phyloP scores from a whole-genome alignment of 1,140 invertebrate species.

The Orius laevigatus region DNA sequence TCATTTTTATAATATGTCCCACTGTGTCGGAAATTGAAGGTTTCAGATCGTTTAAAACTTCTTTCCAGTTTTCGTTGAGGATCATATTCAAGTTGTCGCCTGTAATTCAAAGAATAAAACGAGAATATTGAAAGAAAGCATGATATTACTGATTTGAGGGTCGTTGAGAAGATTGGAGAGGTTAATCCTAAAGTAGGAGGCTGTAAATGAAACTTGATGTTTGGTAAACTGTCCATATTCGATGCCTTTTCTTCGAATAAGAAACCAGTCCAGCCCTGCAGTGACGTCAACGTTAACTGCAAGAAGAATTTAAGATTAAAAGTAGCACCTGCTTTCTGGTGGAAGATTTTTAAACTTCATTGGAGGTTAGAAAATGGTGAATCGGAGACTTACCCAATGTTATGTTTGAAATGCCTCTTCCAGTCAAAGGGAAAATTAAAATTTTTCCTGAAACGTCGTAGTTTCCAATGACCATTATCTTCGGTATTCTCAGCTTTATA shows the following conservation, averaged over 20 bases:
- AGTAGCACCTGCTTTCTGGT: no score
- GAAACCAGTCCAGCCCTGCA: conserved; percentile 9
- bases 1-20: conserved; percentile 27
- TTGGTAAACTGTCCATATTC: conserved; percentile 8
- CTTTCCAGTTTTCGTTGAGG: conserved; percentile 38
- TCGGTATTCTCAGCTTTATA: conserved; percentile 6
- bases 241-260: conserved; percentile 5
- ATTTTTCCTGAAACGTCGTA: conserved; percentile 40
- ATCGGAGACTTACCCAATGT: conserved; percentile 17
- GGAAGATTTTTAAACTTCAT: no score
- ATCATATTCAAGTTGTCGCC: conserved; percentile 31
- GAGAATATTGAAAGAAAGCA: not conserved
- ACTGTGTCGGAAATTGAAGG: conserved; percentile 29
- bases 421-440: conserved; percentile 39
- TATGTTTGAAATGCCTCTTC: conserved; percentile 21
- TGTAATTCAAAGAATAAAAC: conserved; percentile 9
- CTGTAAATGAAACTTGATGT: conserved; percentile 8
- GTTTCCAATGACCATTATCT: conserved; percentile 22
- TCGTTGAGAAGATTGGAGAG: conserved; percentile 22
- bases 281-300: conserved; percentile 9
- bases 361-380: not conserved
- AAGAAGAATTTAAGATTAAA: not conserved
- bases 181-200: not conserved
- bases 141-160: conserved; percentile 17
- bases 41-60: conserved; percentile 30